Conservation (phyloP, 2,113 vertebrate species). For the Psilopogon haemacephalus region DNA sequence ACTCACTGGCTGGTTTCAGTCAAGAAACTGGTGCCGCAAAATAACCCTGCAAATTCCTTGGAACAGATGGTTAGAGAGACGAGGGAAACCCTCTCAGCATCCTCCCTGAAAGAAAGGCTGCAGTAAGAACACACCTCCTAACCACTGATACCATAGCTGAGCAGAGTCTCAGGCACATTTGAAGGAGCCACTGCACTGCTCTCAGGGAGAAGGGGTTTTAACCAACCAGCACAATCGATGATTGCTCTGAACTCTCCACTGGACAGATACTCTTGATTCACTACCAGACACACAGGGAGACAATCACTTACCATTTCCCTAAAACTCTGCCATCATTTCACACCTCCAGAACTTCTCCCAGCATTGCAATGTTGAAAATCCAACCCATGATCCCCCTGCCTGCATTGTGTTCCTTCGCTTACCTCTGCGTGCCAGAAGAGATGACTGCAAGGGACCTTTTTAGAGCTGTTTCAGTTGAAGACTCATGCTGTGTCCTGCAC, state of each 20-base stretch:
- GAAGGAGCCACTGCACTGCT: neutral
- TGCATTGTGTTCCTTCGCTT: neutral
- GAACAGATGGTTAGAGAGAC: conserved; percentile 1
- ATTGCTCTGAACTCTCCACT: neutral
- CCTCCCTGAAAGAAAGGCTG: neutral
- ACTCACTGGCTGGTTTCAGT: neutral
- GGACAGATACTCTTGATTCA: neutral
- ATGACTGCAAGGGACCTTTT: neutral
- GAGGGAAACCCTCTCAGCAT: neutral
- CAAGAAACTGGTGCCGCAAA: conserved; percentile 1
- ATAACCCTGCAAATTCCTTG: neutral
- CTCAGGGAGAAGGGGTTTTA: neutral
- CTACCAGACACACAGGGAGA: neutral
- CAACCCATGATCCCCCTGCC: neutral
- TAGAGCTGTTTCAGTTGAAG: neutral
- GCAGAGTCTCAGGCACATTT: fast-evolving
- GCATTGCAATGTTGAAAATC: neutral
- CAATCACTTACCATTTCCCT: neutral
- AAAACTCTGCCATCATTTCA: neutral
- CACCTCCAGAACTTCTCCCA: neutral
- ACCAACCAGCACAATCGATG: neutral
- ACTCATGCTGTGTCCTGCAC: neutral
- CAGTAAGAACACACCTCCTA: neutral
- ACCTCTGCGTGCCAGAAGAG: neutral
- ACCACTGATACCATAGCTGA: neutral